A percentile compares a stretch with the other conserved stretches of the same genome.
Conservation (phyloP, 2,888 invertebrate species). For the Epinotia demarniana region DNA sequence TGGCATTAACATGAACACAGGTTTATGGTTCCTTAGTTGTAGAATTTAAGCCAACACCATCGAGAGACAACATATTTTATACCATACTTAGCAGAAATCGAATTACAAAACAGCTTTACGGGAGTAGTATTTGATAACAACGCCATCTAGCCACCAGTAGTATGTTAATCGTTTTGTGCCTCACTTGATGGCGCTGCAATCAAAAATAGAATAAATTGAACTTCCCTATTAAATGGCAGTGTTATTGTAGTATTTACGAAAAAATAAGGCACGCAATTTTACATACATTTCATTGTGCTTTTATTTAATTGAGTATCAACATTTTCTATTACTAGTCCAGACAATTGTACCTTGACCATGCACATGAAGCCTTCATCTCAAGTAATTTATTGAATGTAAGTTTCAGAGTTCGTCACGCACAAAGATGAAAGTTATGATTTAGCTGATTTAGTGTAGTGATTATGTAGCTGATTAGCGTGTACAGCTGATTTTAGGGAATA, state of each 20-base stretch:
- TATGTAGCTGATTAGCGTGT: background rate
- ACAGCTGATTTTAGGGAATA: background rate
- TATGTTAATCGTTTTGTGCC: background rate
- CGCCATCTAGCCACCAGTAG: background rate
- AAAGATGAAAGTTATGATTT: too few species aligned
- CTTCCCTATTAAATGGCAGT: background rate
- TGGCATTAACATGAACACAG: too few species aligned
- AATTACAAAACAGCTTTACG: background rate
- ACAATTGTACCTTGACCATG: too few species aligned
- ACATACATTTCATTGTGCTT: background rate
- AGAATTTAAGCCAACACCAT: background rate
- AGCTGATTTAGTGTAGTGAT: too few species aligned
- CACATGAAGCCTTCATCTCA: too few species aligned
- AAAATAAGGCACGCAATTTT: background rate
- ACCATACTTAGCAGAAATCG: background rate
- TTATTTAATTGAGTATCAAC: too few species aligned
- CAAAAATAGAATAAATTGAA: background rate
- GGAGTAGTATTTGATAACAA: background rate
- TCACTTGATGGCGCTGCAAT: background rate
- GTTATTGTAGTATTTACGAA: background rate
- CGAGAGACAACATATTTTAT: background rate
- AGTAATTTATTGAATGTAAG: too few species aligned
- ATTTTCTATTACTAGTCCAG: too few species aligned
- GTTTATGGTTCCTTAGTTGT: background rate
- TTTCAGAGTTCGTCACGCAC: too few species aligned